A percentile compares a stretch with the other conserved stretches of the same genome.
Evolutionary conservation across 92 coral and sea anemone genomes (phyloP).

Genomic region (Porites divaricata): DNA sequence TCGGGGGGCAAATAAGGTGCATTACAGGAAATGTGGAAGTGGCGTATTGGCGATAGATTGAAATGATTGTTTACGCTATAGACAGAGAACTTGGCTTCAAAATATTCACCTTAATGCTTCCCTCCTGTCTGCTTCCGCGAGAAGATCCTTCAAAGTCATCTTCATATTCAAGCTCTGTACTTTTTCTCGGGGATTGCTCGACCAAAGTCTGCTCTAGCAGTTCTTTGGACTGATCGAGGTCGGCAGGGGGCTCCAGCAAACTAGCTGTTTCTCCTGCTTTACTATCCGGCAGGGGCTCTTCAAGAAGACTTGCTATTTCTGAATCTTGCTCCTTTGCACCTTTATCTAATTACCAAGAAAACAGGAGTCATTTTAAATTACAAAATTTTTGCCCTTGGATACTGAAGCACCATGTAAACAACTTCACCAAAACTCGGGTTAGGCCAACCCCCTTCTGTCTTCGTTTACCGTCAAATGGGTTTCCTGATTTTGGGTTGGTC

Average conservation of each 20-base stretch:
- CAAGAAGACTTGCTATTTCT: conserved; percentile 84
- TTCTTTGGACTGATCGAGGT: conserved; percentile 49
- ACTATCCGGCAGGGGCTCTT: conserved; percentile 44
- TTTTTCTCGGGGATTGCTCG: conserved; percentile 53
- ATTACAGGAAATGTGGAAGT: too few species aligned
- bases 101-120: conserved; percentile 11
- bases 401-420: not conserved
- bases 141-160: conserved; percentile 83
- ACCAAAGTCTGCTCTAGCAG: conserved; percentile 71
- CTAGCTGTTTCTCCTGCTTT: conserved; percentile 72
- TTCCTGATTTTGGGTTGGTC: too few species aligned
- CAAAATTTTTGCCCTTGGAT: not conserved
- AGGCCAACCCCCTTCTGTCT: too few species aligned
- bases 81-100: too few species aligned
- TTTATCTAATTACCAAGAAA: conserved; percentile 35
- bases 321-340: conserved; percentile 55
- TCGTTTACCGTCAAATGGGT: too few species aligned
- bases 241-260: conserved; percentile 53
- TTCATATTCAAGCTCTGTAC: conserved; percentile 61
- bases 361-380: too few species aligned
- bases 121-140: conserved; percentile 1
- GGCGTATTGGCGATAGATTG: too few species aligned
- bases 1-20: too few species aligned
- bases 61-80: too few species aligned
- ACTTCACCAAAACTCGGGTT: too few species aligned